Evolutionary conservation across 2,113 vertebrate genomes (phyloP).

Genomic region (Oriolus oriolus): DNA sequence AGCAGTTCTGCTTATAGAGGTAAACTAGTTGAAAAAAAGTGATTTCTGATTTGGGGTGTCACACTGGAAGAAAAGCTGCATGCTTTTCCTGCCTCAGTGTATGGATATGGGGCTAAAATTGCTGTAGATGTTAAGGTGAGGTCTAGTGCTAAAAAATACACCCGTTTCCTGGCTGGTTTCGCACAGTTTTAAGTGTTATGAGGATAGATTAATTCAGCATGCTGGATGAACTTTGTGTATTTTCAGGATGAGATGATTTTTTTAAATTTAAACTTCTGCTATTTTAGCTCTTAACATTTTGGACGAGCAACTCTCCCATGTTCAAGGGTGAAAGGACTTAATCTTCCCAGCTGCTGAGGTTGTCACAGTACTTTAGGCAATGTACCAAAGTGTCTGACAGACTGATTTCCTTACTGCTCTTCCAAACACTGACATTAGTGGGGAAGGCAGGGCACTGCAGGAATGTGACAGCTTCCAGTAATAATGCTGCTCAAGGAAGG

Average conservation of each 20-base stretch:
- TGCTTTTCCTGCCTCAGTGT: not conserved
- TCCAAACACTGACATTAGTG: not conserved
- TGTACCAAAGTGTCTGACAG: not conserved
- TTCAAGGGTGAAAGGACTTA: not conserved
- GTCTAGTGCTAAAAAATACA: not conserved
- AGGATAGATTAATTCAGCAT: not conserved
- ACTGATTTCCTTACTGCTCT: not conserved
- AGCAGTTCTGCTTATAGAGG: not conserved
- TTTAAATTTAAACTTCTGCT: not conserved
- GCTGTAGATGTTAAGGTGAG: not conserved
- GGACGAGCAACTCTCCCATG: not conserved
- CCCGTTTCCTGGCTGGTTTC: not conserved
- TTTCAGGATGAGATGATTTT: not conserved
- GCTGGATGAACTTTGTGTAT: accelerated
- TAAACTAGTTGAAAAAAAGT: not conserved
- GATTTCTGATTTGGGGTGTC: not conserved
- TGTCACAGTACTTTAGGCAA: not conserved
- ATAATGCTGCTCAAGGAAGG: not conserved
- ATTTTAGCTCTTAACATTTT: not conserved
- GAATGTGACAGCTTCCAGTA: not conserved
- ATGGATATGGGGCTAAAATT: not conserved
- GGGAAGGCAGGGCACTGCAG: not conserved
- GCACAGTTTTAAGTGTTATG: accelerated
- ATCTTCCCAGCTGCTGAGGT: not conserved
- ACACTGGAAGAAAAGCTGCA: not conserved